These are phyloP conservation scores for Mactromeris polynyma DNA, from an alignment of 2,888 invertebrate species.

Conservation along the genomic window DNA sequence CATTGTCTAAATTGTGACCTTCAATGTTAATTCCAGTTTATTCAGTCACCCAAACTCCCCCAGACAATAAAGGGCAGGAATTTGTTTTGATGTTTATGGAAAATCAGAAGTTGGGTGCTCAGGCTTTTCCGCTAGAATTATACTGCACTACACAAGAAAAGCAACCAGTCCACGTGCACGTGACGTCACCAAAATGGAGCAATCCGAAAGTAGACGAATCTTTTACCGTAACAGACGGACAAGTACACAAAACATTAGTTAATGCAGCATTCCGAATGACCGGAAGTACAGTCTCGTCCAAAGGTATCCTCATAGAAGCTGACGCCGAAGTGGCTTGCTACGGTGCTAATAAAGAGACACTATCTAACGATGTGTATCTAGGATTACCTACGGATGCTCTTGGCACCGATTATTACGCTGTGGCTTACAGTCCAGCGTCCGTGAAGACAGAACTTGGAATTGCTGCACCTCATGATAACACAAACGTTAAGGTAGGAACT, in stretches of 20 bases:
- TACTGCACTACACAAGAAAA: slow-evolving; percentile 71
- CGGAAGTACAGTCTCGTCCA: slow-evolving; percentile 62
- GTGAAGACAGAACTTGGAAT: slow-evolving; percentile 65
- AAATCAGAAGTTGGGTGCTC: slow-evolving; percentile 62
- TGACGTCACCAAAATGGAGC: slow-evolving; percentile 69
- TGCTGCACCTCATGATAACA: slow-evolving; percentile 61
- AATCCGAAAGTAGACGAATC: slow-evolving; percentile 64
- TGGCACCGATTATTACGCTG: slow-evolving; percentile 70
- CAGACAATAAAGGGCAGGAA: slow-evolving; percentile 73
- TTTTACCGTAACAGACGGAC: slow-evolving; percentile 67
- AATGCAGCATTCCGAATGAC: slow-evolving; percentile 56
- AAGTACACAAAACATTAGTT: slow-evolving; percentile 67
- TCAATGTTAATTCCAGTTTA: background rate
- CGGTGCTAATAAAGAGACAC: slow-evolving; percentile 71
- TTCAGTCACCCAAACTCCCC: slow-evolving; percentile 44
- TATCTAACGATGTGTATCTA: slow-evolving; percentile 72
- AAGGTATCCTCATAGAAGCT: slow-evolving; percentile 68
- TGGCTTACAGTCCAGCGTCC: slow-evolving; percentile 61
- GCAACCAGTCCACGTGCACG: slow-evolving; percentile 65
- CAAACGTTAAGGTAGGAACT: slow-evolving; percentile 49
- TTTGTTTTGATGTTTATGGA: slow-evolving; percentile 76
- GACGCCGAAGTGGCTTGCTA: slow-evolving; percentile 72
- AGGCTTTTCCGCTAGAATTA: slow-evolving; percentile 66
- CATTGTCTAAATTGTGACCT: background rate
- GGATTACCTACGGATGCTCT: slow-evolving; percentile 71